These are phyloP conservation scores for Habrosyne pyritoides DNA, from an alignment of 2,888 invertebrate genomes.

Conservation along the genomic window DNA sequence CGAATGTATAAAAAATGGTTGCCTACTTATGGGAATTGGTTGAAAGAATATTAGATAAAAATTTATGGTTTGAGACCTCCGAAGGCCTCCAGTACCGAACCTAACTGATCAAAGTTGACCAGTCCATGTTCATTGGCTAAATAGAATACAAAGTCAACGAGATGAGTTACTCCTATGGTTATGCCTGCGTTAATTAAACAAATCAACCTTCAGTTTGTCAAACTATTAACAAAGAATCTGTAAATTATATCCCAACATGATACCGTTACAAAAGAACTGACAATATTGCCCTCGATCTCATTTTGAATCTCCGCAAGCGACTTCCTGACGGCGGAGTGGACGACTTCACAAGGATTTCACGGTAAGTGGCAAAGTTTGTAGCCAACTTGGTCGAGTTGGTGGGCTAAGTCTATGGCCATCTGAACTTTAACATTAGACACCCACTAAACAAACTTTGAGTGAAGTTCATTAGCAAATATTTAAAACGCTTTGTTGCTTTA, in stretches of 20 bases:
- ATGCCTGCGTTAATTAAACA: too few relatives aligned
- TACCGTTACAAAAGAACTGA: background rate
- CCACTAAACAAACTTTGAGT: conserved; percentile 40
- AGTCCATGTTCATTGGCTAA: too few relatives aligned
- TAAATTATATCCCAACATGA: background rate
- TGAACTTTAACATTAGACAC: conserved; percentile 56
- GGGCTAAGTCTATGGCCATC: conserved; percentile 24
- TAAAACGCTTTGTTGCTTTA: conserved; percentile 50
- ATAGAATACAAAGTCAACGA: background rate
- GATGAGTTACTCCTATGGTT: too few relatives aligned
- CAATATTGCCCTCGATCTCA: background rate
- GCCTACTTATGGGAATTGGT: background rate
- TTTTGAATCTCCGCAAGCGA: conserved; percentile 1
- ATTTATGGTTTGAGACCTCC: too few relatives aligned
- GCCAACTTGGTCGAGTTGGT: conserved; percentile 14
- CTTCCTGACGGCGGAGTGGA: conserved; percentile 5
- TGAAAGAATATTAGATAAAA: background rate
- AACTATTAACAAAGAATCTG: background rate
- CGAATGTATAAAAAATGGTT: conserved; percentile 22
- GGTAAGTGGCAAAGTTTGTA: conserved; percentile 34
- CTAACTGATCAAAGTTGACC: too few relatives aligned
- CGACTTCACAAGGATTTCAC: conserved; percentile 25
- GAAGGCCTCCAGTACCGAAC: too few relatives aligned
- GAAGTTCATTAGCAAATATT: conserved; percentile 60
- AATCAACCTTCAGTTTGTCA: background rate